Base-by-base conservation (phyloP, 2,888 invertebrate species). In the Machimus rusticus region DNA sequence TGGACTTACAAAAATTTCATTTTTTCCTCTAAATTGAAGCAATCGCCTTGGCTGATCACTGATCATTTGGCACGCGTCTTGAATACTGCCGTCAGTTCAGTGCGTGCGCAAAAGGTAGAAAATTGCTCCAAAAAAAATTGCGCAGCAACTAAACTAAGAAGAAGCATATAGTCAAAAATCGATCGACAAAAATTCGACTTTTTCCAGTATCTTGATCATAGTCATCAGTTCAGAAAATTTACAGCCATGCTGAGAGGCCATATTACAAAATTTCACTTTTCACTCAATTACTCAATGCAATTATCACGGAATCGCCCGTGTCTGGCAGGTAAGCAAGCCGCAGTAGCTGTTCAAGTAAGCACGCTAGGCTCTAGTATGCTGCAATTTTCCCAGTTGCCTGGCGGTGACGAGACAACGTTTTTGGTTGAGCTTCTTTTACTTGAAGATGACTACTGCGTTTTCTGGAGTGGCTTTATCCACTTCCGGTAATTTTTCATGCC, bases 211-310 rank as follows among this genome's bases (percentile, higher is more conserved):
- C 66, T 19, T 66, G 28, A 66, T 51, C 51, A n/a, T n/a, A 51
- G 6, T 51, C 8, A 51, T 51, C 51, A 55, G 8, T 66, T 66
- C 28, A 66, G 23, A 66, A 12, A 66, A 66, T 66, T 12, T 66
- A 28, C 2, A 19, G 3, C 28, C 66, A 23, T 16, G 28, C 66
- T 66, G 28, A 66, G 66, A 82, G 51, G 37, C 16, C 16, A 57
- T 37, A 57, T 82, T 82, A 74, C 66, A 74, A 86, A 86, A 86
- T 86, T 86, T 86, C 86, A 86, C 86, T 86, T 86, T 86, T 86
- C 51, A 86, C 78, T 77, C 55, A 86, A 86, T 86, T 86, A 39
- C 77, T 23, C 34, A 78, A 39, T 74, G 85, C 85, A 85, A 85
- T 85, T 85, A 85, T 23, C 85, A 46, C 85, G 85, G 46, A 43